Conservation (phyloP, 1,140 invertebrate genomes). For the Vanessa atalanta region DNA sequence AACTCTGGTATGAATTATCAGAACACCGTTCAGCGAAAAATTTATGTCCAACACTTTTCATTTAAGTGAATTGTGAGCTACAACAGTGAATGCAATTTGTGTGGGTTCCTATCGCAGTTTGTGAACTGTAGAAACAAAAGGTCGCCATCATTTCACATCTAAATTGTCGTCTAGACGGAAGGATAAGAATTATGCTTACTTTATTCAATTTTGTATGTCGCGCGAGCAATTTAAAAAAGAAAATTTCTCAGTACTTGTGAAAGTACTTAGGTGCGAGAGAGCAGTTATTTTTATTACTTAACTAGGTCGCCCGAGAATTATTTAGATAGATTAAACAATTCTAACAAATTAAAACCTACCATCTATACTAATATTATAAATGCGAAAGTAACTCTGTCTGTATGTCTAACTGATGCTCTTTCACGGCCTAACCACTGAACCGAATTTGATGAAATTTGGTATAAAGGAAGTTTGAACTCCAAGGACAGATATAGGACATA, state of each 20-base stretch:
- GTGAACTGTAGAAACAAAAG: slow-evolving; percentile 20
- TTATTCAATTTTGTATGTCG: slow-evolving; percentile 32
- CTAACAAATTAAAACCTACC: neutral
- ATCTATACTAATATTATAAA: no score
- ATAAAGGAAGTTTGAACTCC: no score
- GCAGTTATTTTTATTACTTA: slow-evolving; percentile 22
- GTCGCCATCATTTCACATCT: slow-evolving; percentile 26
- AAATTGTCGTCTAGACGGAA: slow-evolving; percentile 37
- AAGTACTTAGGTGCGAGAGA: slow-evolving; percentile 9
- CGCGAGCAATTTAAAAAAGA: slow-evolving; percentile 22
- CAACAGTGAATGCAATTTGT: slow-evolving; percentile 24
- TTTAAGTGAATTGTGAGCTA: slow-evolving; percentile 14
- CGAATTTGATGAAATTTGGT: no score
- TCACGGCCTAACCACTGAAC: no score
- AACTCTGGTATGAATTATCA: slow-evolving; percentile 26
- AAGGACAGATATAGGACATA: no score
- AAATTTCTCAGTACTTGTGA: slow-evolving; percentile 5
- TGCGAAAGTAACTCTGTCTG: no score
- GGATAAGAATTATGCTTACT: slow-evolving; percentile 33
- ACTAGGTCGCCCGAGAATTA: neutral
- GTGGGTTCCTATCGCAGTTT: slow-evolving; percentile 9
- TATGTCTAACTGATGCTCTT: no score
- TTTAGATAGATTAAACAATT: neutral
- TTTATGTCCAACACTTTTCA: slow-evolving; percentile 29
- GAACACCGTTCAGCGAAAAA: slow-evolving; percentile 26